Evolutionary conservation across 2,888 invertebrate species (phyloP).

Genomic region (Rapana venosa): DNA sequence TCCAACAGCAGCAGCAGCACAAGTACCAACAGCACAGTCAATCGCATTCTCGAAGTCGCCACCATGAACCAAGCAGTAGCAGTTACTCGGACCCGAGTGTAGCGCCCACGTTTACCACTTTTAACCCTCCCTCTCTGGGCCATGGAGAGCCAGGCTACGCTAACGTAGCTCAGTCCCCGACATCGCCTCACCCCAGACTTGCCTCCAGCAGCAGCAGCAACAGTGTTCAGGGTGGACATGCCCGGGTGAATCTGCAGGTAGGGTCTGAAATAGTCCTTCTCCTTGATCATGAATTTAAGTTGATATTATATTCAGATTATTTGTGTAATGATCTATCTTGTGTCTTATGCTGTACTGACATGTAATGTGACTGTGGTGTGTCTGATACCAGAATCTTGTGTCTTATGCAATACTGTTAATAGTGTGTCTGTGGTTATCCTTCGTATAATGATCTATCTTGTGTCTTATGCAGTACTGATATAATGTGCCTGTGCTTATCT

Average conservation of each 20-base stretch:
- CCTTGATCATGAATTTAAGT: too few species aligned
- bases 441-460: too few species aligned
- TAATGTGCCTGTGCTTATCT: too few species aligned
- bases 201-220: conserved; percentile 42
- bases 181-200: conserved; percentile 35
- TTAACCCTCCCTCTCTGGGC: conserved; percentile 43
- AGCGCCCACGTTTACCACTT: conserved; percentile 36
- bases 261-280: too few species aligned
- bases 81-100: conserved; percentile 38
- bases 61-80: conserved; percentile 40
- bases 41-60: conserved; percentile 44
- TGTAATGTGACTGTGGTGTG: too few species aligned
- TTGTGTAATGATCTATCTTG: too few species aligned
- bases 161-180: conserved; percentile 43
- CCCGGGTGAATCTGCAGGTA: conserved; percentile 50
- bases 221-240: conserved; percentile 50
- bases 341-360: too few species aligned
- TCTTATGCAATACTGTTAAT: too few species aligned
- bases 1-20: conserved; percentile 48
- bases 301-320: too few species aligned
- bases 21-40: conserved; percentile 52
- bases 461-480: too few species aligned
- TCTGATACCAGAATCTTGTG: too few species aligned
- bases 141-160: conserved; percentile 51
- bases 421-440: too few species aligned